Base-by-base conservation (phyloP, 2,797 vertebrate species). In the Sebastiscus albofasciatus region DNA sequence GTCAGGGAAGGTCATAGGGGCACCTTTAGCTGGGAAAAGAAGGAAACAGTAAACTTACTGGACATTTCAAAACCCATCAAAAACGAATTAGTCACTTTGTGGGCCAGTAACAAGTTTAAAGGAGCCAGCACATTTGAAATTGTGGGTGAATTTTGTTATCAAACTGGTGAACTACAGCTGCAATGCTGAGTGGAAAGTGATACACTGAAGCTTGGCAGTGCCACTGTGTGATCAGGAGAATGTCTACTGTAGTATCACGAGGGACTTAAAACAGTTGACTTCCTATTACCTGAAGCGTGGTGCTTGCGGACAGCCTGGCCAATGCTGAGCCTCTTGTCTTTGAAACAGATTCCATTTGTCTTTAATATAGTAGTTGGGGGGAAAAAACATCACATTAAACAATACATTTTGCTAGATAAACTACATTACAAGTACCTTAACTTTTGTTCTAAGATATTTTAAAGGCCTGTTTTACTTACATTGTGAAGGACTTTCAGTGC, bases 281-380 rank as follows among this genome's bases (percentile, higher is more conserved):
- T 86, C 94, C 94, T 24, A 18, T 73, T 90, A 79, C 90, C 84
- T 65, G 93, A 91, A 80, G 93, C 72, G 89, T 95, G 95, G 49
- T 93, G 94, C 81, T 95, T 97, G 86, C 95, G 95, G 91, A 97
- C 84, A 56, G 97, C 97, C 77, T 96, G 96, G 82, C 96, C 96
- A 80, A 98, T 96, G 90, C 94, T 95, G 90, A 97, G 85, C 89
- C 94, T 96, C 93, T 95, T 97, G 90, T 96, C 94, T 80, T 95
- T 96, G 80, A 96, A 96, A 86, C 82, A 93, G 82, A 98, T 84
- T 65, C 92, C 95, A 79, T 94, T 94, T 78, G 87, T 92, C 97
- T 93, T 79, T 3, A 56, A 80, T 1, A 9, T 14, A 52, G 7
- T 0, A 46, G 27, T 13, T 92, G 82, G 76, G 88, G 59, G 84